Conservation (phyloP, 37 sponge, comb jelly and placozoan genomes). For the Dysidea cf. avara region DNA sequence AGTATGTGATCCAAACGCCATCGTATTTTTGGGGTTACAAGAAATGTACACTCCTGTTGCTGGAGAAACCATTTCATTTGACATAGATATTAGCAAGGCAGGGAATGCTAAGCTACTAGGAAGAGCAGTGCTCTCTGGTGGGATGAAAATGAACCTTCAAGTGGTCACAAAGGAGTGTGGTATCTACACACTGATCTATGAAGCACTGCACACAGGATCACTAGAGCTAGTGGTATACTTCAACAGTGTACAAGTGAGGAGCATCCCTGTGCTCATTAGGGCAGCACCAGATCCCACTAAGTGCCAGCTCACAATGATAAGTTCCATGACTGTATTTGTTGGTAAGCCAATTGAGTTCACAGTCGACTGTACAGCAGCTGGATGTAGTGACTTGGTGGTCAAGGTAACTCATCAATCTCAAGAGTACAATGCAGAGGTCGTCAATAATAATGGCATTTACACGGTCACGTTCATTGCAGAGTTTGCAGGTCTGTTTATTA, state of each 20-base stretch:
- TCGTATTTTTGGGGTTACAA: slow-evolving; percentile 27
- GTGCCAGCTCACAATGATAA: slow-evolving; percentile 45
- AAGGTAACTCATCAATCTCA: slow-evolving; percentile 54
- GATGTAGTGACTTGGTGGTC: slow-evolving; percentile 68
- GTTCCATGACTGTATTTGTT: slow-evolving; percentile 49
- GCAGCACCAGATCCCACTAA: slow-evolving; percentile 66
- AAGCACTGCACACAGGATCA: slow-evolving; percentile 66
- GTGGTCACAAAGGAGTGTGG: slow-evolving; percentile 15
- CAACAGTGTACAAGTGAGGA: slow-evolving; percentile 52
- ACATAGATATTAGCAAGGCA: slow-evolving; percentile 36
- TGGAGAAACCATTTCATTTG: slow-evolving; percentile 57
- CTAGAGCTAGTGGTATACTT: slow-evolving; percentile 76
- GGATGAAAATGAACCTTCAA: slow-evolving; percentile 61
- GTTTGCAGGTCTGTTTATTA: slow-evolving; percentile 65
- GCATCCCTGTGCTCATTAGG: slow-evolving; percentile 62
- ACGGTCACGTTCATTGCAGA: slow-evolving; percentile 75
- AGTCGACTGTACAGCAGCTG: slow-evolving; percentile 80
- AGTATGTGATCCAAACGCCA: slow-evolving; percentile 48
- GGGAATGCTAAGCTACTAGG: slow-evolving; percentile 42
- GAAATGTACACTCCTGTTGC: slow-evolving; percentile 55
- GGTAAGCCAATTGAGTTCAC: slow-evolving; percentile 71
- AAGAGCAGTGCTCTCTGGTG: slow-evolving; percentile 50
- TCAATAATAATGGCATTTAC: slow-evolving; percentile 63
- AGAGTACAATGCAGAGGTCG: slow-evolving; percentile 50
- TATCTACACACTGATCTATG: slow-evolving; percentile 34